A percentile compares a stretch with the other conserved stretches of the same genome.
Conservation (phyloP, 2,888 invertebrate genomes). For the Chrysolina haemoptera region DNA sequence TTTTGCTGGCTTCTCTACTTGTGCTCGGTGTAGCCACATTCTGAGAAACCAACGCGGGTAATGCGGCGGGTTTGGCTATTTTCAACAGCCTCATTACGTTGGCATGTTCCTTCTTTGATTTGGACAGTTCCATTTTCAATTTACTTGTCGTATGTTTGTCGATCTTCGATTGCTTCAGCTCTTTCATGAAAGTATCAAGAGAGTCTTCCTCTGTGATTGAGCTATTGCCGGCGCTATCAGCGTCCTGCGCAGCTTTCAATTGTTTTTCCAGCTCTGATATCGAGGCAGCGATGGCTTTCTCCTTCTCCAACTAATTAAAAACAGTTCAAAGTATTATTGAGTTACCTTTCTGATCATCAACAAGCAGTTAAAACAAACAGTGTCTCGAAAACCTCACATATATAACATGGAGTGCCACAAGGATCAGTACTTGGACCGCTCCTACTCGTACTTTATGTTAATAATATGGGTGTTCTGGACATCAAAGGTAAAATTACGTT, state of each 20-base stretch:
- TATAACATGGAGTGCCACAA: conserved; percentile 3
- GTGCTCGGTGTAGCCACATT: conserved; percentile 39
- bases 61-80: conserved; percentile 79
- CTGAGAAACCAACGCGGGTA: conserved; percentile 71
- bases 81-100: conserved; percentile 81
- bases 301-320: conserved; percentile 74
- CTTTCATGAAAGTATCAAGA: conserved; percentile 88
- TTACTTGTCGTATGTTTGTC: conserved; percentile 76
- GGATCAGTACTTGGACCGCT: too few relatives aligned
- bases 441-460: too few relatives aligned
- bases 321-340: conserved; percentile 29
- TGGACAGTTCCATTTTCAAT: conserved; percentile 79
- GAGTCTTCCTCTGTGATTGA: conserved; percentile 76
- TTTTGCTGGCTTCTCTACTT: conserved; percentile 42
- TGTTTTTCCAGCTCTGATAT: conserved; percentile 75
- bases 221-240: conserved; percentile 57
- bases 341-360: not conserved
- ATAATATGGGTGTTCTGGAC: too few relatives aligned
- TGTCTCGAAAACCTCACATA: not conserved
- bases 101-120: conserved; percentile 79
- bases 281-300: conserved; percentile 70
- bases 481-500: too few relatives aligned
- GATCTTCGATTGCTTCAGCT: conserved; percentile 71
- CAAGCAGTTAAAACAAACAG: conserved; percentile 7
- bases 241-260: conserved; percentile 67